Conservation (phyloP, 2,113 vertebrate genomes). For the Megalops atlanticus region DNA sequence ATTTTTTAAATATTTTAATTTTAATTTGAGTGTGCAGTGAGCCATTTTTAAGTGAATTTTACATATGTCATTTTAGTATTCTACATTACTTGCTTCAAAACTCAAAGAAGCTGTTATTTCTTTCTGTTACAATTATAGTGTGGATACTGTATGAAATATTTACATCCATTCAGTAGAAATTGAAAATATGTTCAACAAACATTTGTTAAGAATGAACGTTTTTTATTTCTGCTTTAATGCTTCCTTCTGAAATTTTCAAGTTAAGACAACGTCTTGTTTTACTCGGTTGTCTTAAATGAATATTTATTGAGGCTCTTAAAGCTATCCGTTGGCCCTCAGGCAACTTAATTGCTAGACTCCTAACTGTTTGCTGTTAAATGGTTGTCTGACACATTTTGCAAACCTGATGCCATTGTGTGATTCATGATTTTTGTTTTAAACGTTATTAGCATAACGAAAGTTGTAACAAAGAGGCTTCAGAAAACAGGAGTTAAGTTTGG, state of each 20-base stretch:
- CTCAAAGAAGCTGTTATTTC: not conserved
- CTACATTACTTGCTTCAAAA: conserved; percentile 8
- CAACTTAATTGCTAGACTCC: conserved; percentile 8
- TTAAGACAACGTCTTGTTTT: conserved; percentile 48
- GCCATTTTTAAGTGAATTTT: conserved; percentile 54
- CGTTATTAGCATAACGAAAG: conserved; percentile 33
- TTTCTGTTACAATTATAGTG: not conserved
- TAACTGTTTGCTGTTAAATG: conserved; percentile 14
- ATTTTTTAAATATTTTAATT: conserved; percentile 54
- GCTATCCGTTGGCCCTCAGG: conserved; percentile 23
- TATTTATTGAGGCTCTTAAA: conserved; percentile 35
- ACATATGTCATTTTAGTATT: conserved; percentile 20
- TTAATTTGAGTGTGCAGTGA: conserved; percentile 57
- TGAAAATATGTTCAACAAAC: conserved; percentile 13
- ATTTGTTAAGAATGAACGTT: conserved; percentile 33
- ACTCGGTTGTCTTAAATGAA: conserved; percentile 36
- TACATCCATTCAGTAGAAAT: conserved; percentile 21
- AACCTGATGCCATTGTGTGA: not conserved
- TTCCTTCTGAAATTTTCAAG: conserved; percentile 39
- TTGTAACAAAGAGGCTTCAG: conserved; percentile 19
- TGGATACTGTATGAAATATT: conserved; percentile 26
- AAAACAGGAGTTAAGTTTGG: conserved; percentile 36
- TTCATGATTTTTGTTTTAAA: conserved; percentile 21
- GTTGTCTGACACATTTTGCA: conserved; percentile 19
- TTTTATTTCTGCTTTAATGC: conserved; percentile 22